Conservation (phyloP, 1,140 invertebrate species). For the Rhynchophorus ferrugineus region DNA sequence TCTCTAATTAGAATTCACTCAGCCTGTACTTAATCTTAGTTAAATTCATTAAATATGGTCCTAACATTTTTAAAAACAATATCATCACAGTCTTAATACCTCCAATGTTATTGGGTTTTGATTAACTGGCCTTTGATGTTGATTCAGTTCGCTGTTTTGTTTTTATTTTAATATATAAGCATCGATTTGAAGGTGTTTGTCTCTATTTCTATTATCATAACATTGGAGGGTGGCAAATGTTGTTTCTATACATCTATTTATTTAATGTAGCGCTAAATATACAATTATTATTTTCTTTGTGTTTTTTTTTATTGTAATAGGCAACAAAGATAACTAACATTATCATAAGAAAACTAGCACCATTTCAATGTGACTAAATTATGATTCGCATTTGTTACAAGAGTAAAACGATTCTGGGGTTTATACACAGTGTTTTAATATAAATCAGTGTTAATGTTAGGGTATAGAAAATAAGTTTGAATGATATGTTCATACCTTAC, state of each 20-base stretch:
- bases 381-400: slow-evolving; percentile 7
- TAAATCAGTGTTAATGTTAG: too few species aligned
- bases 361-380: slow-evolving; percentile 27
- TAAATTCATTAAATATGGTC: slow-evolving; percentile 21
- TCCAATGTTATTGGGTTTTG: slow-evolving; percentile 13
- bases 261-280: background rate
- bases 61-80: slow-evolving; percentile 21
- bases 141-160: background rate
- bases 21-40: background rate
- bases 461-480: too few species aligned
- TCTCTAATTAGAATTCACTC: too few species aligned
- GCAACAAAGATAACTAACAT: slow-evolving; percentile 21
- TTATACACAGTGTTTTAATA: too few species aligned
- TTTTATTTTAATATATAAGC: background rate
- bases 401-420: background rate
- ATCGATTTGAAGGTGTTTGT: too few species aligned
- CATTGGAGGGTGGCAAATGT: background rate
- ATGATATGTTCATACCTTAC: too few species aligned
- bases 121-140: background rate
- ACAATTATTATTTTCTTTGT: slow-evolving; percentile 11
- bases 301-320: slow-evolving; percentile 5
- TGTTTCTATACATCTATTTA: background rate
- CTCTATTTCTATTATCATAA: too few species aligned
- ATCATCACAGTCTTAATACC: slow-evolving; percentile 25
- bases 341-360: slow-evolving; percentile 28